These are phyloP conservation scores for Carcharodon carcharias DNA, from an alignment of 2,797 vertebrate species.

Conservation along the genomic window DNA sequence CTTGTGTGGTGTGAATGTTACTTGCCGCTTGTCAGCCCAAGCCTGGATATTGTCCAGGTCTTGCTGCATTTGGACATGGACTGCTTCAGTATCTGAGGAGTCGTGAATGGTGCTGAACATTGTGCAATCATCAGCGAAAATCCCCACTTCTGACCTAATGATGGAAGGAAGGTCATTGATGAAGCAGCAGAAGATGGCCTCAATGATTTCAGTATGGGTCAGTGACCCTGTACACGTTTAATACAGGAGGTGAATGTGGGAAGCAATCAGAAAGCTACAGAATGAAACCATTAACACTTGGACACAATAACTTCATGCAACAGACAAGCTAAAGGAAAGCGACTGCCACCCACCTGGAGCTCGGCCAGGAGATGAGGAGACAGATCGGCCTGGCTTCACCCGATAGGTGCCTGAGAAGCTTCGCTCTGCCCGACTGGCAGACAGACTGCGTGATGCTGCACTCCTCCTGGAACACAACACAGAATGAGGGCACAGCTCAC, in stretches of 20 bases:
- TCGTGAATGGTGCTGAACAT: no score
- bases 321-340: conserved; percentile 35
- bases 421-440: conserved; percentile 48
- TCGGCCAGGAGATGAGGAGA: conserved; percentile 41
- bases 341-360: conserved; percentile 45
- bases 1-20: no score
- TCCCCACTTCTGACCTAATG: no score
- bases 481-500: conserved; percentile 15
- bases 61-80: no score
- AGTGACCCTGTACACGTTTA: no score
- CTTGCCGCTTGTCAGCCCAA: no score
- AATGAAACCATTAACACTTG: not conserved
- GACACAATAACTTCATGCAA: not conserved
- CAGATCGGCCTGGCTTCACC: conserved; percentile 43
- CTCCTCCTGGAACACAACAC: conserved; percentile 44
- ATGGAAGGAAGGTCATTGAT: no score
- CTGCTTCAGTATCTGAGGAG: no score
- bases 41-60: no score
- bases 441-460: conserved; percentile 40
- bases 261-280: not conserved
- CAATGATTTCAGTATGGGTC: no score
- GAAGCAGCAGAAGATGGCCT: no score
- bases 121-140: no score
- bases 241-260: not conserved
- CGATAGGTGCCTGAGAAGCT: conserved; percentile 45